Percentiles rank a stretch among this genome's conserved stretches.
Evolutionary conservation across 2,888 invertebrate species (phyloP).

Genomic region (Cistogaster globosa): DNA sequence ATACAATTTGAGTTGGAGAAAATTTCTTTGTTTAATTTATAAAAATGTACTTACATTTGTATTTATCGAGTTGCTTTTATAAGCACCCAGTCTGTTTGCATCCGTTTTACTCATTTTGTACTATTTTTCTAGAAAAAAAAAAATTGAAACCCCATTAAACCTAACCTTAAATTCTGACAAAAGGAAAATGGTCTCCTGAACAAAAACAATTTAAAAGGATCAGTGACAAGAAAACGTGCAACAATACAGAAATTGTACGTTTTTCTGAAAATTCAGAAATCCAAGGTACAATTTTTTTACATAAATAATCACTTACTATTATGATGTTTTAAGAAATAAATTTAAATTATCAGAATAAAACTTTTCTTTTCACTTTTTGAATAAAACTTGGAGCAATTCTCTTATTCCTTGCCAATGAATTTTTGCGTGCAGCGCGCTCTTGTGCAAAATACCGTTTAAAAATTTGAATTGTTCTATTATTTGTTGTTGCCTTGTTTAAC

Average conservation of each 20-base stretch:
- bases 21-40: neutral
- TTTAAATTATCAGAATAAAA: too few species aligned
- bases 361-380: too few species aligned
- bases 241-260: neutral
- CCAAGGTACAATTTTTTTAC: too few species aligned
- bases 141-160: conserved; percentile 34
- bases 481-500: conserved; percentile 38
- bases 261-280: too few species aligned
- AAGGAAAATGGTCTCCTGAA: conserved; percentile 42
- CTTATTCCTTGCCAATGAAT: neutral
- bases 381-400: neutral
- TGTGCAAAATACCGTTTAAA: conserved; percentile 67
- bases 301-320: too few species aligned
- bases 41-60: conserved; percentile 85
- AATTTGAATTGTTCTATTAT: conserved; percentile 47
- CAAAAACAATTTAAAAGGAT: conserved; percentile 41
- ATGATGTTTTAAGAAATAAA: too few species aligned
- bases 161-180: conserved; percentile 56
- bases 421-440: conserved; percentile 45
- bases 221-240: neutral
- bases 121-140: conserved; percentile 4
- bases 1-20: neutral
- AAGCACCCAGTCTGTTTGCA: conserved; percentile 86
- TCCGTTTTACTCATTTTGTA: conserved; percentile 78
- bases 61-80: conserved; percentile 91